A percentile compares a stretch with the other conserved stretches of the same genome.
phyloP scores from a whole-genome alignment of 2,113 vertebrate genomes.

The Nibea albiflora region DNA sequence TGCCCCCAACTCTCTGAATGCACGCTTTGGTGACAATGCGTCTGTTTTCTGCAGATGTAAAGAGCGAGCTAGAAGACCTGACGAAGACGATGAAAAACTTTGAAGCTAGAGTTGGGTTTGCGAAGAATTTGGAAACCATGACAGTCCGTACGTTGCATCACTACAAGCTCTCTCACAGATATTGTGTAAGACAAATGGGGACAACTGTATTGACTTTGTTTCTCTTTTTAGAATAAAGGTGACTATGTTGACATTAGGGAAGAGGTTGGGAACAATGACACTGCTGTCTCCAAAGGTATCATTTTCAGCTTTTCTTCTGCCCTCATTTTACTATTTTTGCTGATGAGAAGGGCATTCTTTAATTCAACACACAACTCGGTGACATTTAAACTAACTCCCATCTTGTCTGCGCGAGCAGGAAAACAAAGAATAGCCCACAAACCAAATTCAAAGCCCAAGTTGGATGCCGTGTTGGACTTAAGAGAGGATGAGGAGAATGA shows the following conservation, averaged over 20 bases:
- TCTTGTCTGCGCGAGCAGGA: constrained; percentile 75
- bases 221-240: constrained; percentile 84
- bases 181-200: background rate
- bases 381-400: constrained; percentile 20
- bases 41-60: constrained; percentile 88
- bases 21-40: constrained; percentile 23
- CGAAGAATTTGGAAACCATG: constrained; percentile 89
- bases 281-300: constrained; percentile 85
- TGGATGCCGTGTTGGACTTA: constrained; percentile 80
- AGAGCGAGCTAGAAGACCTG: constrained; percentile 89
- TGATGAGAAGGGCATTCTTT: background rate
- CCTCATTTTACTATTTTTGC: constrained; percentile 15
- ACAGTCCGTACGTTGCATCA: constrained; percentile 84
- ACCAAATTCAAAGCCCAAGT: constrained; percentile 93
- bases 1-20: background rate
- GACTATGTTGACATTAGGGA: constrained; percentile 94
- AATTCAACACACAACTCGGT: constrained; percentile 5
- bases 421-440: constrained; percentile 91
- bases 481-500: constrained; percentile 72
- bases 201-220: constrained; percentile 18
- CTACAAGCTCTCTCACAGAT: background rate
- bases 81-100: constrained; percentile 93
- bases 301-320: constrained; percentile 1
- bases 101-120: constrained; percentile 90
- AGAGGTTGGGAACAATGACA: constrained; percentile 83